Percentiles rank a stretch among this genome's conserved stretches.
Evolutionary conservation across 1,140 invertebrate genomes (phyloP).

Genomic region (Neodiprion virginianus): DNA sequence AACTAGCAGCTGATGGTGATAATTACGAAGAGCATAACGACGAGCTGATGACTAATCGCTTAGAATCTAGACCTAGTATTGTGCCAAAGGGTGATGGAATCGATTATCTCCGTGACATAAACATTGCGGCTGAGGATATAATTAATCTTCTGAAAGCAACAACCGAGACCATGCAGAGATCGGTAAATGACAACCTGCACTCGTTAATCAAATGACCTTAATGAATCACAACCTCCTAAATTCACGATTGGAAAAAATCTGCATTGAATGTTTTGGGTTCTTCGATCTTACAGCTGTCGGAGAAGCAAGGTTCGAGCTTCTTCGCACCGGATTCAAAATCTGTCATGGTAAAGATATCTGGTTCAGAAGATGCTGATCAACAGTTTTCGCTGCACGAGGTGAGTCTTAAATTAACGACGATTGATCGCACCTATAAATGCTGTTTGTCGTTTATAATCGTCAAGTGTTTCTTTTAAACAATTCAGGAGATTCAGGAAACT

Average conservation of each 20-base stretch:
- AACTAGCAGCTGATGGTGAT: neutral
- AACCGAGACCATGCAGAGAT: neutral
- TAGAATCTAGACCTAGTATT: neutral
- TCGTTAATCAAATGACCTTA: no score
- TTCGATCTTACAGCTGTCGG: no score
- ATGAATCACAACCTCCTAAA: no score
- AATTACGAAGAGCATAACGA: neutral
- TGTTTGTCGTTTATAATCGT: neutral
- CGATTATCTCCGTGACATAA: neutral
- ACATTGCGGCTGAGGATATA: neutral
- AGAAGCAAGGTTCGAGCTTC: no score
- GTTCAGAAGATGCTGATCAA: no score
- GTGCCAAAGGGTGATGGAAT: neutral
- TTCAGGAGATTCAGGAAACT: neutral
- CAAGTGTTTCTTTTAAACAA: neutral
- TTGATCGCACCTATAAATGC: no score
- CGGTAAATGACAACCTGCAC: neutral
- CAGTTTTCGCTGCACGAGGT: no score
- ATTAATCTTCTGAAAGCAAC: neutral
- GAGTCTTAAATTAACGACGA: no score
- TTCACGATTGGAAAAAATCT: no score
- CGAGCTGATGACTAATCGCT: neutral
- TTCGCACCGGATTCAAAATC: no score
- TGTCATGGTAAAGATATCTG: no score
- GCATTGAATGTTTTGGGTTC: no score